A percentile compares a stretch with the other conserved stretches of the same genome.
phyloP scores from a whole-genome alignment of 2,888 invertebrate species.

The Volucella inanis region DNA sequence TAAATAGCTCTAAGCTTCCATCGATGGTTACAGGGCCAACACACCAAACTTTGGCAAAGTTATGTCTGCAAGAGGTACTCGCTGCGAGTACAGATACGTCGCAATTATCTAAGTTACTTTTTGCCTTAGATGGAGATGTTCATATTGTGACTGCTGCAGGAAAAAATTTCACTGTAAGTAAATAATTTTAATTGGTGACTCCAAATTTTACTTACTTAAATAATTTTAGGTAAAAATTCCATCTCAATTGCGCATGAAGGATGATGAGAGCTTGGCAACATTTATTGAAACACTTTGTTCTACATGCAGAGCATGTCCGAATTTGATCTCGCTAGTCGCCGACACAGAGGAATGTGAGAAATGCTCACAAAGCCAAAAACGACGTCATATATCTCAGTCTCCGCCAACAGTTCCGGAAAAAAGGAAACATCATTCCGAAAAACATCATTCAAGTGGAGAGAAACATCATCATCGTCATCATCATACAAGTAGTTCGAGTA shows the following conservation, averaged over 20 bases:
- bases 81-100: slow-evolving; percentile 83
- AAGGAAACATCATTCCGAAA: slow-evolving; percentile 76
- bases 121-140: slow-evolving; percentile 82
- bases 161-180: slow-evolving; percentile 82
- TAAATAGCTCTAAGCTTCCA: slow-evolving; percentile 84
- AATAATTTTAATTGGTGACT: background rate
- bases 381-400: slow-evolving; percentile 79
- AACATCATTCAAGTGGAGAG: slow-evolving; percentile 71
- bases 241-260: slow-evolving; percentile 81
- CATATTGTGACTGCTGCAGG: slow-evolving; percentile 83
- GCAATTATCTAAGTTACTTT: slow-evolving; percentile 81
- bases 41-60: slow-evolving; percentile 82
- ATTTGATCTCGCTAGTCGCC: slow-evolving; percentile 82
- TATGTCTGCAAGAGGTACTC: slow-evolving; percentile 83
- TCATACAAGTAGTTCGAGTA: slow-evolving; percentile 65
- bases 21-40: slow-evolving; percentile 84
- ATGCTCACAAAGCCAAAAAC: slow-evolving; percentile 80
- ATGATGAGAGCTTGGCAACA: slow-evolving; percentile 81
- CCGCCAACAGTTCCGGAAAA: slow-evolving; percentile 80
- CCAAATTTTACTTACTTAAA: background rate
- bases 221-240: slow-evolving; percentile 82
- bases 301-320: slow-evolving; percentile 82
- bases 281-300: slow-evolving; percentile 82
- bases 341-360: slow-evolving; percentile 83
- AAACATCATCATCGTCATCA: slow-evolving; percentile 75